Evolutionary conservation across 2,797 vertebrate genomes (phyloP), one percentile per base, ranked within the genome.

Genomic region (Micromesistius poutassou): DNA sequence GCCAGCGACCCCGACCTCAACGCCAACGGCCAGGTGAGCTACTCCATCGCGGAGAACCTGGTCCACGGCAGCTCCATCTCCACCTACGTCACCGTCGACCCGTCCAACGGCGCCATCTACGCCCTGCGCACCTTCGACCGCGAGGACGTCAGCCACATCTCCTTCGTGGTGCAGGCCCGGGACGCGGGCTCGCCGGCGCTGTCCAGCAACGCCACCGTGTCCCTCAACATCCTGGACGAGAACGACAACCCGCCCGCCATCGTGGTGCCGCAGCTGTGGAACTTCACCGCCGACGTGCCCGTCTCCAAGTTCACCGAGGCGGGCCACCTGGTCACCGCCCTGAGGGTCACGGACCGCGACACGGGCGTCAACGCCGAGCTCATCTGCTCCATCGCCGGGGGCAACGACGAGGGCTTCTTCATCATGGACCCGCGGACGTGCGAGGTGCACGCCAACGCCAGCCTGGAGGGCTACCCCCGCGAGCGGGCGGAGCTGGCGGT

Each of bases 1-100:
- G 98, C 98, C 78, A 95, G 93, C 4, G 98, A 99, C 85, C 95
- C 96, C 1, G 98, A 99, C 83, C 91, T 97, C 50, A 97, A 95
- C 0, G 92, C 94, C 80, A 99, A 99, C 7, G 96, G 98, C 8
- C 97, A 97, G 85, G 97, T 99, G 79, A 98, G 96, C 22, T 99
- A 99, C 80, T 96, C 96, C 73, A 95, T 99, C 89, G 82, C 97
- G 91, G 98, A 99, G 81, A 96, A 93, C 85, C 90, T 88, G n/a
- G 83, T 98, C 77, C 93, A 96, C 3, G 96, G 95, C 22, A 96
- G 91, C 82, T 94, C 96, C 80, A 95, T 99, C 86, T 97, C 96
- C 68, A 97, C 96, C 0, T 99, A 97, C 0, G 96, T 98, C 70
- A 99, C 97, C 78, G 94, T 99, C 0, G 98, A 99, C 84, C 98